Evolutionary conservation across 30 jellyfish, hydroid and myxozoan genomes (phyloP), one percentile per base, ranked within the genome.

Genomic region (Rhopilema esculentum): DNA sequence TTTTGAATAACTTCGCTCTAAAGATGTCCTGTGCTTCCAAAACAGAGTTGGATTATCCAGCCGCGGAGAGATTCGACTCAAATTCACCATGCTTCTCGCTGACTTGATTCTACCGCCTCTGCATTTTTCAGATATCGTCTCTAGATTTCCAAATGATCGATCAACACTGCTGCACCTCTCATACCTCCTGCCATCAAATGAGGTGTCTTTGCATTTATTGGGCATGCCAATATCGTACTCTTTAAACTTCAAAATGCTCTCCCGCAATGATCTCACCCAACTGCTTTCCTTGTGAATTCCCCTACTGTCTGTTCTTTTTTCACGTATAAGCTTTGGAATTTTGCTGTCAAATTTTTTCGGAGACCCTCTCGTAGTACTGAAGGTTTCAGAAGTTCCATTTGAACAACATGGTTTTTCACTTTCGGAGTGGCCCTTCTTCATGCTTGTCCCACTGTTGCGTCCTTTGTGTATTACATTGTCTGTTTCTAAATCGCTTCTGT

Each of bases 1-100:
- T 30, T 28, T 21, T 26, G 83, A 67, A 29, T 83, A 83, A 66
- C 22, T 29, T 24, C 70, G 50, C 62, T 83, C 85, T 52, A 83
- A 16, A 16, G 91, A 68, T 4, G 83, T 73, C 27, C 91, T 65
- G 18, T 70, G 76, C 26, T 72, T 62, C 91, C 91, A 83, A 29
- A 66, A 83, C 12, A 72, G 49, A 51, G 30, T 8, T 0, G 84
- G 53, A 4, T 80, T 33, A 12, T 80, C 90, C 52, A 80, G 50
- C 69, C 85, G 72, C n/a, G 66, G 49, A 31, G 77, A 27, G 21
- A 1, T 22, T 21, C 74, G 79, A 51, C 68, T 51, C 33, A 76
- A 51, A 62, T 68, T 79, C 79, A 66, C 33, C 78, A 79, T 31
- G 50, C 88, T 79, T 8, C 66, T 61, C 17, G 88, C 79, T 24